A percentile compares a stretch with the other conserved stretches of the same genome.
Evolutionary conservation across 2,888 invertebrate genomes (phyloP).

Genomic region (Drosophila borborema): DNA sequence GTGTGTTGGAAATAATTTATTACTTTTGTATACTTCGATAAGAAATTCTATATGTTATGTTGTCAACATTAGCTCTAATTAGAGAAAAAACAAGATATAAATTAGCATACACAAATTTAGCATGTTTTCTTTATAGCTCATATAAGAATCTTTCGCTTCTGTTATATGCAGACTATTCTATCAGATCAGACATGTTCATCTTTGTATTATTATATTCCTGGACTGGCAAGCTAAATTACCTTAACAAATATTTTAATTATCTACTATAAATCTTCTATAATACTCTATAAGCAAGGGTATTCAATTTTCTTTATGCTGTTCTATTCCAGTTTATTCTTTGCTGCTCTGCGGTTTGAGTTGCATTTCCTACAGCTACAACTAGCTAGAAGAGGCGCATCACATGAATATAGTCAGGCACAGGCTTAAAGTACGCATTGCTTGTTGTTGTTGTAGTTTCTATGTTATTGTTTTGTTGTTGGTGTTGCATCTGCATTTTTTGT

Average conservation of each 20-base stretch:
- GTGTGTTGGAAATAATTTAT: no score
- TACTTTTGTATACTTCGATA: no score
- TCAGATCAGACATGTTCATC: no score
- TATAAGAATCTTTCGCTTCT: no score
- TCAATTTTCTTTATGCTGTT: not conserved
- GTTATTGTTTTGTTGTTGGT: constrained; percentile 18
- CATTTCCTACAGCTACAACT: constrained; percentile 27
- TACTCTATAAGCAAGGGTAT: not conserved
- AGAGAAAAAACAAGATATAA: no score
- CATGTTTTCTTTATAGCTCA: no score
- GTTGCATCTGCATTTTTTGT: constrained; percentile 48
- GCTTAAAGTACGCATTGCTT: constrained; percentile 6
- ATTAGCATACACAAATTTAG: no score
- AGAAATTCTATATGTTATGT: no score
- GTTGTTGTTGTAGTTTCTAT: not conserved
- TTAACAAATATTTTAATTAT: not conserved
- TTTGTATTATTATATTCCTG: no score
- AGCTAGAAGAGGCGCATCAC: constrained; percentile 21
- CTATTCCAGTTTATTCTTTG: not conserved
- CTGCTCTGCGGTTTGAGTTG: constrained; percentile 21
- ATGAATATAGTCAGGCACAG: constrained; percentile 20
- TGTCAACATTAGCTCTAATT: no score
- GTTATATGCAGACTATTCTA: no score
- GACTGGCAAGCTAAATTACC: not conserved
- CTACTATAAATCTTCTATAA: not conserved